These are phyloP conservation scores for Lasioglossum baleicum DNA, from an alignment of 1,140 invertebrate species.

Conservation along the genomic window DNA sequence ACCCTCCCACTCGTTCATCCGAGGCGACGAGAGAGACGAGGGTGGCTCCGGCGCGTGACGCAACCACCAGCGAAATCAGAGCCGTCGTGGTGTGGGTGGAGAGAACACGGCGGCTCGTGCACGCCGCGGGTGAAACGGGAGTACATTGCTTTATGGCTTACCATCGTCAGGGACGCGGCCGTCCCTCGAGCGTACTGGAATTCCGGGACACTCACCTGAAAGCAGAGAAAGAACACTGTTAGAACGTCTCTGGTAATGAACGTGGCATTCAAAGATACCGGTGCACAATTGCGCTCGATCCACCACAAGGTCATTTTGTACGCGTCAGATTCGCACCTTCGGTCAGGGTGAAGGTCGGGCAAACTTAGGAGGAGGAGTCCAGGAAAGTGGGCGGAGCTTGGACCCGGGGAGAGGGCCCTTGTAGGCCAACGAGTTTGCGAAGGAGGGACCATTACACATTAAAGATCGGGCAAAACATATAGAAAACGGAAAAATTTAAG, in stretches of 20 bases:
- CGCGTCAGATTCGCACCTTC: no score
- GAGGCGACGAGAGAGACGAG: neutral
- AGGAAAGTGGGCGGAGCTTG: no score
- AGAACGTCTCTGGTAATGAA: neutral
- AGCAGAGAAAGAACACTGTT: constrained; percentile 25
- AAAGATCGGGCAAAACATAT: no score
- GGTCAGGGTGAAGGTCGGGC: no score
- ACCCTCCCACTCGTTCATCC: neutral
- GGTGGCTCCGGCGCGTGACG: neutral
- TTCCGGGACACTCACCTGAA: constrained; percentile 67
- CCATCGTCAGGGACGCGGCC: constrained; percentile 60
- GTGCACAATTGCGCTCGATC: no score
- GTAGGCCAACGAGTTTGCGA: no score
- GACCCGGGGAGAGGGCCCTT: no score
- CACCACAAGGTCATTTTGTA: no score
- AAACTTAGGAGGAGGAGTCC: no score
- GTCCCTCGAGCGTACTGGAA: constrained; percentile 63
- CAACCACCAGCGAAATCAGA: neutral
- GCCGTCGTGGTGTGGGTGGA: constrained; percentile 11
- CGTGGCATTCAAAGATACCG: no score
- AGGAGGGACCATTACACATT: no score
- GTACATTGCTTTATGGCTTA: constrained; percentile 62
- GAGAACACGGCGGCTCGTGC: constrained; percentile 15
- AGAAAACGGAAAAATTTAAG: no score
- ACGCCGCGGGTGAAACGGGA: constrained; percentile 33